These are phyloP conservation scores for Nasalis larvatus DNA, from an alignment of 2,113 vertebrate species.

Conservation along the genomic window DNA sequence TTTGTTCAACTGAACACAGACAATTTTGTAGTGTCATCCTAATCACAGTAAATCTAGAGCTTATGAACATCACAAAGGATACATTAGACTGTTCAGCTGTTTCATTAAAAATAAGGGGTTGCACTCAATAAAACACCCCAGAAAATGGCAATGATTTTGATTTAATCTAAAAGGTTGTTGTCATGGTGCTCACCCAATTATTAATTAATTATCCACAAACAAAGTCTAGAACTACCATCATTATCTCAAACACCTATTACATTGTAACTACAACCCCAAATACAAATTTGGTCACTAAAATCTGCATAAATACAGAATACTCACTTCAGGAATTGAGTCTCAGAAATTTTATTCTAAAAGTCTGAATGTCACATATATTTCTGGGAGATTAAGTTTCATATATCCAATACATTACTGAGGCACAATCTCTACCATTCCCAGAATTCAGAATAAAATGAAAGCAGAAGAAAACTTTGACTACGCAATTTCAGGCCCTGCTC, in stretches of 20 bases:
- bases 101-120: constrained; percentile 52
- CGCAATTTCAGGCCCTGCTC: neutral
- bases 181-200: neutral
- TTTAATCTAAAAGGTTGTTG: constrained; percentile 31
- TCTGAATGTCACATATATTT: neutral
- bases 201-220: constrained; percentile 35
- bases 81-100: neutral
- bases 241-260: neutral
- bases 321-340: neutral
- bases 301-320: neutral
- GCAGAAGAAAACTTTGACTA: neutral
- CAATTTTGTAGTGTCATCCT: neutral
- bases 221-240: constrained; percentile 30
- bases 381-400: neutral
- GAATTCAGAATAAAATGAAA: neutral
- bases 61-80: neutral
- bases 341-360: constrained; percentile 2
- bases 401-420: neutral
- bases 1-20: neutral
- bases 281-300: neutral
- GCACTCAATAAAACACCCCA: neutral
- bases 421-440: neutral
- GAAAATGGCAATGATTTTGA: constrained; percentile 38
- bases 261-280: neutral
- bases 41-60: neutral